These are phyloP conservation scores for Columba guinea DNA, from an alignment of 2,797 vertebrate species.

Conservation along the genomic window DNA sequence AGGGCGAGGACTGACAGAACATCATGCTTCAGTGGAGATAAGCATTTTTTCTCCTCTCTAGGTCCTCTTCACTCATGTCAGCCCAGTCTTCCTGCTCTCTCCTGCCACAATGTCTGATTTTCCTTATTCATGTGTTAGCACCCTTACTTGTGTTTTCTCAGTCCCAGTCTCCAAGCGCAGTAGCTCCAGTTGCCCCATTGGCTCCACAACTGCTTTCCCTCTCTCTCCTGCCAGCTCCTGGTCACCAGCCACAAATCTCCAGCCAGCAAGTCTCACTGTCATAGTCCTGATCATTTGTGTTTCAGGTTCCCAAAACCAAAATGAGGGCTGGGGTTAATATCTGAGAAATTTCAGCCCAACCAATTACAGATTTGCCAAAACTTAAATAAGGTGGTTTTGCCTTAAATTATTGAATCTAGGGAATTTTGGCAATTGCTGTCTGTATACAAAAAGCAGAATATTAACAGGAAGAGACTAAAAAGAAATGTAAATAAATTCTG, in stretches of 20 bases:
- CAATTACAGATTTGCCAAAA: background rate
- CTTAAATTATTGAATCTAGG: background rate
- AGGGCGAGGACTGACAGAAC: background rate
- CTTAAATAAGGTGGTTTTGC: background rate
- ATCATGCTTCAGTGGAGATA: background rate
- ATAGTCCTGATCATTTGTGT: background rate
- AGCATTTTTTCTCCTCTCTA: background rate
- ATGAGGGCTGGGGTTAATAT: background rate
- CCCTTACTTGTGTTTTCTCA: background rate
- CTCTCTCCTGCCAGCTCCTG: background rate
- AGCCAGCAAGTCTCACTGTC: background rate
- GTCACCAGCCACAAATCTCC: background rate
- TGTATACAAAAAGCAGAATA: background rate
- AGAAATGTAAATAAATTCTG: background rate
- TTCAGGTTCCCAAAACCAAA: background rate
- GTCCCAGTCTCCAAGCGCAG: background rate
- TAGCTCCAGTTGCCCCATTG: rapidly evolving
- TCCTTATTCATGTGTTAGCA: background rate
- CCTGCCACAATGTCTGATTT: background rate
- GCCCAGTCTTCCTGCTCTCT: background rate
- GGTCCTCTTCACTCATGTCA: background rate
- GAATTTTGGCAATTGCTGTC: background rate
- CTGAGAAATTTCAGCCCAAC: background rate
- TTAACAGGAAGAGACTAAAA: background rate
- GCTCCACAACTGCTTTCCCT: background rate